These are phyloP conservation scores for Ceyx cyanopectus DNA, from an alignment of 2,113 vertebrate species.

Conservation along the genomic window DNA sequence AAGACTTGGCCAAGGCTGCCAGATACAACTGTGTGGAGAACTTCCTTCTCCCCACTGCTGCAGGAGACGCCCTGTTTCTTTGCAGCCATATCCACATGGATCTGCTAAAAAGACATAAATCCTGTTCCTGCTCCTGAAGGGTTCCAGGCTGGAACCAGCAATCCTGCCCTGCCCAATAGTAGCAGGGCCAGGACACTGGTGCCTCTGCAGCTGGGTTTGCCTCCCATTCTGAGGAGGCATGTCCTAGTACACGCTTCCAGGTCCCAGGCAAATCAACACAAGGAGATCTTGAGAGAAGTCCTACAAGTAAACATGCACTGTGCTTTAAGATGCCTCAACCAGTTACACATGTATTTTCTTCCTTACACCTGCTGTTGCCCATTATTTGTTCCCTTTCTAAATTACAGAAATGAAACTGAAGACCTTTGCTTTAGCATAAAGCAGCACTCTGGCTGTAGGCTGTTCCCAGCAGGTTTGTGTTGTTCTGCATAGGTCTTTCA, in stretches of 20 bases:
- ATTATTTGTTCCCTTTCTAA: neutral
- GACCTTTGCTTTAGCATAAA: neutral
- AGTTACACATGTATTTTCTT: accelerated
- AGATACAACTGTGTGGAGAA: neutral
- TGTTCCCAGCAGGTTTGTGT: neutral
- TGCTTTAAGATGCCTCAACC: neutral
- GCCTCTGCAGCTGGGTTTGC: accelerated
- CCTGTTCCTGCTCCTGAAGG: neutral
- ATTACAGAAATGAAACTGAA: neutral
- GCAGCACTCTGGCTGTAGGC: neutral
- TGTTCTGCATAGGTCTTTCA: accelerated
- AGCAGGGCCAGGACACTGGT: neutral
- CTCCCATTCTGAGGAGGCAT: neutral
- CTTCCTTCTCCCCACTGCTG: neutral
- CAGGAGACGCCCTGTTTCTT: neutral
- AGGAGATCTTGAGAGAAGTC: neutral
- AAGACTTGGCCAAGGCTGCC: neutral
- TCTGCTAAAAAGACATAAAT: neutral
- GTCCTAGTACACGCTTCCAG: accelerated
- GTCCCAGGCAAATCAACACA: neutral
- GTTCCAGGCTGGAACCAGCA: accelerated
- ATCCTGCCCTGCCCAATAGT: neutral
- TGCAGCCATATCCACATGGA: neutral
- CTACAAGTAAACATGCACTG: neutral
- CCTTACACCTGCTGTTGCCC: neutral